Evolutionary conservation across 2,888 invertebrate species (phyloP).

Genomic region (Idaea aversata): DNA sequence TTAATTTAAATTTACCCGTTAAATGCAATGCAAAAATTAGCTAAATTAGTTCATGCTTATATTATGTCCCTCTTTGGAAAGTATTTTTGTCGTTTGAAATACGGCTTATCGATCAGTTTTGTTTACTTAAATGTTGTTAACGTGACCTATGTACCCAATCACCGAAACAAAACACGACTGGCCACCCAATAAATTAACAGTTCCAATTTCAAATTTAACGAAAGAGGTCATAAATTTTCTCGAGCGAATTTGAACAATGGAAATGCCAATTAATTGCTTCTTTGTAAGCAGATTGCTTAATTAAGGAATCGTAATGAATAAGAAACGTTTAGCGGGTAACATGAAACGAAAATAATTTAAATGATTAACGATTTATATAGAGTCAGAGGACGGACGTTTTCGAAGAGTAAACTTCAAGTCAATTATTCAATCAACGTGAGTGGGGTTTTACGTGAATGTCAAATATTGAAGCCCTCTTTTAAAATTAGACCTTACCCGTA

Average conservation of each 20-base stretch:
- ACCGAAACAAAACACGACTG: slow-evolving; percentile 33
- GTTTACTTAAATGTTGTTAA: slow-evolving; percentile 3
- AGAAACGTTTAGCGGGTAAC: slow-evolving; percentile 68
- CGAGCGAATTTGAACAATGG: slow-evolving; percentile 59
- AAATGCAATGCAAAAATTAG: too few species aligned
- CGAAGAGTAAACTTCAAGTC: slow-evolving; percentile 43
- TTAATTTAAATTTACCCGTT: too few species aligned
- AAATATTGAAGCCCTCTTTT: neutral
- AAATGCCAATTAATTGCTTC: slow-evolving; percentile 76
- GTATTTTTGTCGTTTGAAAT: neutral
- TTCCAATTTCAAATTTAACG: slow-evolving; percentile 49
- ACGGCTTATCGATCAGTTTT: slow-evolving; percentile 7
- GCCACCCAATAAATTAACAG: slow-evolving; percentile 41
- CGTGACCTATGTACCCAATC: slow-evolving; percentile 18
- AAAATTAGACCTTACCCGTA: neutral
- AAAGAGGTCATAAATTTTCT: slow-evolving; percentile 55
- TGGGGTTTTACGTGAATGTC: neutral
- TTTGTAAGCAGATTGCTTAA: slow-evolving; percentile 80
- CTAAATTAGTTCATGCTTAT: too few species aligned
- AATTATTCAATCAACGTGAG: slow-evolving; percentile 34
- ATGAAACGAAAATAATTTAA: slow-evolving; percentile 76
- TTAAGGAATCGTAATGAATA: slow-evolving; percentile 76
- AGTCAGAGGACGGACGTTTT: slow-evolving; percentile 26
- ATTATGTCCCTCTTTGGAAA: too few species aligned
- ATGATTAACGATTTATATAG: slow-evolving; percentile 69